phyloP scores from a whole-genome alignment of 1,140 invertebrate genomes.

The Zaprionus vittiger region DNA sequence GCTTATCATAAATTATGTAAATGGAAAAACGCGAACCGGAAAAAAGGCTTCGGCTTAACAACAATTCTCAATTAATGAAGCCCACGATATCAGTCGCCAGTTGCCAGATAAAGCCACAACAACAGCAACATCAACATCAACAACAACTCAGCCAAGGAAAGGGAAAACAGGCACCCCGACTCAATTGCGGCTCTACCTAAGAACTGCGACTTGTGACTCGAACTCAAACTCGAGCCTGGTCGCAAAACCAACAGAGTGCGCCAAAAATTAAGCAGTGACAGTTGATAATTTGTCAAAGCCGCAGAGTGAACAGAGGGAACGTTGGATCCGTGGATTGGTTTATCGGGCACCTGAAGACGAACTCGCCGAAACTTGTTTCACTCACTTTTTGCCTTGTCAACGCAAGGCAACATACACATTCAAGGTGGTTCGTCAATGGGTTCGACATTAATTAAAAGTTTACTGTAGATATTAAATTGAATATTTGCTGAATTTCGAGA shows the following conservation, averaged over 20 bases:
- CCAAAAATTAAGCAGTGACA: slow-evolving; percentile 83
- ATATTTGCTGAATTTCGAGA: not conserved
- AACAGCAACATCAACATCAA: slow-evolving; percentile 33
- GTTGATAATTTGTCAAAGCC: slow-evolving; percentile 82
- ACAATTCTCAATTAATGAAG: slow-evolving; percentile 84
- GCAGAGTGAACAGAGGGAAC: slow-evolving; percentile 28
- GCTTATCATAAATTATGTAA: slow-evolving; percentile 84
- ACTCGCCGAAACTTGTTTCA: slow-evolving; percentile 64
- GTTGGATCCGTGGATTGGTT: not conserved
- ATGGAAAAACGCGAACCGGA: slow-evolving; percentile 82
- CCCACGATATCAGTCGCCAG: slow-evolving; percentile 76
- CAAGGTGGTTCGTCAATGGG: slow-evolving; percentile 5
- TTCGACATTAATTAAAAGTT: not conserved
- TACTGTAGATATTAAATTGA: not conserved
- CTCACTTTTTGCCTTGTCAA: not conserved
- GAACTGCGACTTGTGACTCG: not conserved
- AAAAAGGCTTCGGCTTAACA: slow-evolving; percentile 76
- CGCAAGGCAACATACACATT: not conserved
- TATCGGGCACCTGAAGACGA: slow-evolving; percentile 23
- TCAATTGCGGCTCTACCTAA: slow-evolving; percentile 15
- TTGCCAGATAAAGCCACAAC: slow-evolving; percentile 60
- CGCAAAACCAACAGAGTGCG: slow-evolving; percentile 63
- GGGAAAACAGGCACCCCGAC: slow-evolving; percentile 26
- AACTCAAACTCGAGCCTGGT: not conserved
- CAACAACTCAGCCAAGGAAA: slow-evolving; percentile 24